Conservation (phyloP, 2,113 vertebrate species). For the Chloroceryle aenea region DNA sequence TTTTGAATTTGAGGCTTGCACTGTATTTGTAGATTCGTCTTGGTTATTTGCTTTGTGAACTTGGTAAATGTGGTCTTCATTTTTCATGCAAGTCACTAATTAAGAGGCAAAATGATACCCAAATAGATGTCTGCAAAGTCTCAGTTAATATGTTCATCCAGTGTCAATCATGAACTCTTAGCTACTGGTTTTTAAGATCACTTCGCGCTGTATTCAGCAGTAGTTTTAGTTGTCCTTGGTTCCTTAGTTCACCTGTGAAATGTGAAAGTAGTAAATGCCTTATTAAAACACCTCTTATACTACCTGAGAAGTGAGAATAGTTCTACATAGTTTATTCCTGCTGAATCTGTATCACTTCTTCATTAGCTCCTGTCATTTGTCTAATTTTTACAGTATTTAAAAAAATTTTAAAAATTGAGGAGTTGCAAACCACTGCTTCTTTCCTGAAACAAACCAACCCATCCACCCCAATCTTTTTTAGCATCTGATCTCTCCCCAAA, state of each 20-base stretch:
- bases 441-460: not conserved
- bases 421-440: not conserved
- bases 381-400: not conserved
- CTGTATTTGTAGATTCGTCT: not conserved
- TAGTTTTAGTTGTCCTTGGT: not conserved
- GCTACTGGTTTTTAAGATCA: not conserved
- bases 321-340: not conserved
- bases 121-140: not conserved
- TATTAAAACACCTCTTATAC: not conserved
- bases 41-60: conserved; percentile 14
- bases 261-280: not conserved
- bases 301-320: not conserved
- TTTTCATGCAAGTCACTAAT: conserved; percentile 45
- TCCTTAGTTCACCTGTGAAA: not conserved
- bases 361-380: not conserved
- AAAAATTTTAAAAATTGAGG: not conserved
- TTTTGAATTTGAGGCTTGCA: not conserved
- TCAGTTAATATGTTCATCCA: not conserved
- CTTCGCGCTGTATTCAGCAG: not conserved
- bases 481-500: not conserved
- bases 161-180: not conserved
- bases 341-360: not conserved
- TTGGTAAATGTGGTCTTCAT: conserved; percentile 20
- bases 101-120: conserved; percentile 45
- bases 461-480: not conserved